Percentiles rank a stretch among this genome's conserved stretches.
These are phyloP conservation scores for Drosophila eohydei DNA, from an alignment of 2,888 invertebrate genomes.

Conservation along the genomic window DNA sequence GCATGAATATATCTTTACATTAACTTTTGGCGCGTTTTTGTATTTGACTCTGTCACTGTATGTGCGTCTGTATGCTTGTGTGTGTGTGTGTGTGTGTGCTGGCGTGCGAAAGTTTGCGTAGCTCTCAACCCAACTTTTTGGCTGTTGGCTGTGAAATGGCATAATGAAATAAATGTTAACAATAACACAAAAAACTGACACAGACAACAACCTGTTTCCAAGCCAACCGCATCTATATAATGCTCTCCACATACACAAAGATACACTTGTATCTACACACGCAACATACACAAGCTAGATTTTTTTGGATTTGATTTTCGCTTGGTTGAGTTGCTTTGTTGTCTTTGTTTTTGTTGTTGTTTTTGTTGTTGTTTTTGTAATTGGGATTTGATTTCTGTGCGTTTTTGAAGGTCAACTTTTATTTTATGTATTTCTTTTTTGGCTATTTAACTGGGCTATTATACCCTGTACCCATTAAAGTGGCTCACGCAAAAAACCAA, in stretches of 20 bases:
- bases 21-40: slow-evolving; percentile 45
- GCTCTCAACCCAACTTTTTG: slow-evolving; percentile 48
- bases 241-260: slow-evolving; percentile 26
- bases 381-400: slow-evolving; percentile 73
- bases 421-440: slow-evolving; percentile 49
- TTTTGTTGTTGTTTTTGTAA: slow-evolving; percentile 47
- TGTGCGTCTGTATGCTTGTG: slow-evolving; percentile 10
- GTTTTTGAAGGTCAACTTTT: slow-evolving; percentile 78
- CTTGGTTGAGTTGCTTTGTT: slow-evolving; percentile 68
- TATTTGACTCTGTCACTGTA: slow-evolving; percentile 28
- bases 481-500: not conserved
- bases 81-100: slow-evolving; percentile 10
- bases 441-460: not conserved
- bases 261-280: slow-evolving; percentile 23
- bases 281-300: not conserved
- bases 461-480: slow-evolving; percentile 5
- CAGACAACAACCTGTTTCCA: slow-evolving; percentile 68
- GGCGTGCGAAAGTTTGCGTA: slow-evolving; percentile 61
- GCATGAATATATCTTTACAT: slow-evolving; percentile 11
- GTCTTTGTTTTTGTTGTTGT: not conserved
- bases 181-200: slow-evolving; percentile 59
- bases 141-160: slow-evolving; percentile 53
- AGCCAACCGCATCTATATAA: slow-evolving; percentile 57
- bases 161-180: slow-evolving; percentile 78
- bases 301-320: slow-evolving; percentile 64